Percentiles rank a stretch among this genome's conserved stretches.
Conservation (phyloP, 2,113 vertebrate genomes). For the Peucedramus taeniatus region DNA sequence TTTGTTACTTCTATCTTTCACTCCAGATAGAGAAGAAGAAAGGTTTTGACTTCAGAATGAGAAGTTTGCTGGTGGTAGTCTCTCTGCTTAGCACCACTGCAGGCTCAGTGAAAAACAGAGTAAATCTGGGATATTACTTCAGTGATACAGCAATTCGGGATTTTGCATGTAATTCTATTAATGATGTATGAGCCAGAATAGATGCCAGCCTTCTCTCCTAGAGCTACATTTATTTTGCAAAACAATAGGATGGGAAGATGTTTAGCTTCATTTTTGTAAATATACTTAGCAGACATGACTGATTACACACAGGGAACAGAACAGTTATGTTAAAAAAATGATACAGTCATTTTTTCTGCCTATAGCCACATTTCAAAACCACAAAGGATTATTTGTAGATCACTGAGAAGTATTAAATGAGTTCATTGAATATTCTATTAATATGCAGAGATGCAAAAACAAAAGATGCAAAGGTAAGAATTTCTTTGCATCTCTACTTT, state of each 20-base stretch:
- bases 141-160: not conserved
- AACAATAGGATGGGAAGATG: constrained; percentile 44
- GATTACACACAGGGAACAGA: constrained; percentile 34
- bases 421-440: constrained; percentile 62
- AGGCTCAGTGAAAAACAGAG: not conserved
- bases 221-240: constrained; percentile 53
- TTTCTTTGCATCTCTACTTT: constrained; percentile 21
- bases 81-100: not conserved
- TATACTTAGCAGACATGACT: constrained; percentile 50
- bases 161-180: constrained; percentile 29
- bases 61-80: not conserved
- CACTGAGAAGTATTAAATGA: constrained; percentile 59
- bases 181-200: constrained; percentile 23
- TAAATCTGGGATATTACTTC: not conserved
- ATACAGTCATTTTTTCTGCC: constrained; percentile 49
- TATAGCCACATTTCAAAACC: constrained; percentile 41
- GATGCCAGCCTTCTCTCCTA: constrained; percentile 1
- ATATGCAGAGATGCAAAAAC: constrained; percentile 26
- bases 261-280: constrained; percentile 62
- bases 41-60: not conserved
- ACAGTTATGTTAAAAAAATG: constrained; percentile 38
- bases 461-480: constrained; percentile 38
- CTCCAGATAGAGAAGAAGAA: not conserved
- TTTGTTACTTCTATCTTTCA: not conserved
- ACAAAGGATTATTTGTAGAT: constrained; percentile 67